Conservation (phyloP, 2,113 vertebrate genomes). For the Gavialis gangeticus region DNA sequence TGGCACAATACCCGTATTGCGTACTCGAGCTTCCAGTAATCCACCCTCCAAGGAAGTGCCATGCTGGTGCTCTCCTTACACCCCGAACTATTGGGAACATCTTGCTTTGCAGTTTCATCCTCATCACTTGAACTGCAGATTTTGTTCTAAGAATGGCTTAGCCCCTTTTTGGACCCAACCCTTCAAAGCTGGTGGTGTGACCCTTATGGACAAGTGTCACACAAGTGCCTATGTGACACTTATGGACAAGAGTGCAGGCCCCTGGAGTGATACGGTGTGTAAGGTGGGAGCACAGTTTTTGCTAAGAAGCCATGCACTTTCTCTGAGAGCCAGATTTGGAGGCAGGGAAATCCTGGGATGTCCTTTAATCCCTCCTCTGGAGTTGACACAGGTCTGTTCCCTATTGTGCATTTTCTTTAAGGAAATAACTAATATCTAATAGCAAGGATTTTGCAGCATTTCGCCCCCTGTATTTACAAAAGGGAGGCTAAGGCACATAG, state of each 20-base stretch:
- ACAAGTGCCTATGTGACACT: fast-evolving
- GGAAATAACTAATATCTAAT: background rate
- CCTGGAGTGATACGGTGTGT: fast-evolving
- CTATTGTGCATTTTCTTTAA: background rate
- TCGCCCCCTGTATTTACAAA: background rate
- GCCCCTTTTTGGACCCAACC: background rate
- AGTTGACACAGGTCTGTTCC: background rate
- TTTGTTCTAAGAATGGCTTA: constrained; percentile 32
- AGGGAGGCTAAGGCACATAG: background rate
- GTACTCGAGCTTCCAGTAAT: fast-evolving
- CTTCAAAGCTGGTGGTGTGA: background rate
- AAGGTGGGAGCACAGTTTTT: too few relatives aligned
- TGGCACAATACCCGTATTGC: fast-evolving
- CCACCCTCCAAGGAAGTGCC: background rate
- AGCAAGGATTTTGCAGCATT: background rate
- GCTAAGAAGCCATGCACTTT: background rate
- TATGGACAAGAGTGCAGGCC: fast-evolving
- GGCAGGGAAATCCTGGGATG: background rate
- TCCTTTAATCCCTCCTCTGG: fast-evolving
- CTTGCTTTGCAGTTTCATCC: background rate
- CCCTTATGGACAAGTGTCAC: background rate
- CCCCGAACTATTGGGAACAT: fast-evolving
- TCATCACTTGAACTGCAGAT: background rate
- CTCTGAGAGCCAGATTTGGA: background rate
- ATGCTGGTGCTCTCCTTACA: background rate